Evolutionary conservation across 2,113 vertebrate species (phyloP).

Genomic region (Helogale parvula): DNA sequence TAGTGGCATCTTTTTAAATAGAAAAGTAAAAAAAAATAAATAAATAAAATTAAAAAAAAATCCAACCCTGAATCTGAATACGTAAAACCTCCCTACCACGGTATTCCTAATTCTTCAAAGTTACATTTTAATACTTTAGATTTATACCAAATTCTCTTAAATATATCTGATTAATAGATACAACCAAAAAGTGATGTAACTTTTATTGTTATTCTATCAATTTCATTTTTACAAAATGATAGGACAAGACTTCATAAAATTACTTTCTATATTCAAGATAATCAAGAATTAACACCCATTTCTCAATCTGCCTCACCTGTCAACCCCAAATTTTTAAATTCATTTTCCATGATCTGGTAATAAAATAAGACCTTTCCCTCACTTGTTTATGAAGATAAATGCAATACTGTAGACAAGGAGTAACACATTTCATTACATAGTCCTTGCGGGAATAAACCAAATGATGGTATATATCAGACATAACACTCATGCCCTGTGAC

Average conservation of each 20-base stretch:
- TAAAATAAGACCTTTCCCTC: conserved; percentile 19
- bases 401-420: conserved; percentile 3
- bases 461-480: background rate
- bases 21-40: background rate
- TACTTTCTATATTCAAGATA: conserved; percentile 31
- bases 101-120: conserved; percentile 39
- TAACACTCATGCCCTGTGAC: background rate
- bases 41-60: too few relatives aligned
- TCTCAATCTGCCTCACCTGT: background rate
- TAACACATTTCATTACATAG: background rate
- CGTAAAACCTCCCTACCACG: background rate
- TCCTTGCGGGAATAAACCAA: conserved; percentile 15
- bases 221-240: conserved; percentile 24
- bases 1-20: background rate
- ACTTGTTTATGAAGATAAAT: background rate
- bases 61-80: background rate
- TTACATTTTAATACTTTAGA: conserved; percentile 4
- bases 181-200: background rate
- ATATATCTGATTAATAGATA: conserved; percentile 9
- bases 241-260: conserved; percentile 33
- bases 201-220: background rate
- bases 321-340: background rate
- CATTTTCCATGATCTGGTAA: conserved; percentile 25
- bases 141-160: conserved; percentile 22
- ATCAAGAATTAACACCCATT: background rate